These are phyloP conservation scores for Drosophila carrolli DNA, from an alignment of 1,140 invertebrate species.

Conservation along the genomic window DNA sequence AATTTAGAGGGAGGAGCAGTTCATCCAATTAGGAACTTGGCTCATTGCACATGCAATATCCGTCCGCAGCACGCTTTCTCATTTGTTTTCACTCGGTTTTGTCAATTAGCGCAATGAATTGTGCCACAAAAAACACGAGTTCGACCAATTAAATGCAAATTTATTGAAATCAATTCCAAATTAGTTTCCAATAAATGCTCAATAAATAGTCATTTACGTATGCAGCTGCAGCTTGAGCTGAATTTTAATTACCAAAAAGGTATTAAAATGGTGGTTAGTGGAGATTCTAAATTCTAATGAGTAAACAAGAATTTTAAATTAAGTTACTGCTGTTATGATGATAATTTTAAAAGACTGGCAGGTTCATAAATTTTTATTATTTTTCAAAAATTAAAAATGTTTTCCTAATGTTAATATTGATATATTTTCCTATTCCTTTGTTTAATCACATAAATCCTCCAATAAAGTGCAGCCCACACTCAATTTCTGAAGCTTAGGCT, in stretches of 20 bases:
- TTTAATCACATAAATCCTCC: background rate
- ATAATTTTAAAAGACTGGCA: no score
- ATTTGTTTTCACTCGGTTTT: slow-evolving; percentile 51
- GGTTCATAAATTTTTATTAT: no score
- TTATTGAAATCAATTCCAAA: slow-evolving; percentile 75
- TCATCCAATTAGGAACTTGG: slow-evolving; percentile 60
- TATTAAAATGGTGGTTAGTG: background rate
- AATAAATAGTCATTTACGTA: slow-evolving; percentile 46
- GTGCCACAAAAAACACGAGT: slow-evolving; percentile 48
- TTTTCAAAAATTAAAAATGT: no score
- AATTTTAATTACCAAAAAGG: slow-evolving; percentile 8
- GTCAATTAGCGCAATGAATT: slow-evolving; percentile 77
- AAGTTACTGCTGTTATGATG: no score
- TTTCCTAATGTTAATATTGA: background rate
- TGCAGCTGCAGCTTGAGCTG: slow-evolving; percentile 4
- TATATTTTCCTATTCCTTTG: background rate
- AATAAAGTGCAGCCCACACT: background rate
- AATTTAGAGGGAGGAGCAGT: slow-evolving; percentile 15
- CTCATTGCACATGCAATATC: slow-evolving; percentile 55
- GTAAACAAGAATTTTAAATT: background rate
- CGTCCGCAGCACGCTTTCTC: slow-evolving; percentile 36
- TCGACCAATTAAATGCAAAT: slow-evolving; percentile 72
- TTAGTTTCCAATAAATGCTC: slow-evolving; percentile 69
- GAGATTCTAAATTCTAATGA: background rate
- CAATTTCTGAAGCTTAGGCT: slow-evolving; percentile 18